phyloP scores from a whole-genome alignment of 2,797 vertebrate genomes.

The Sparidentex hasta region DNA sequence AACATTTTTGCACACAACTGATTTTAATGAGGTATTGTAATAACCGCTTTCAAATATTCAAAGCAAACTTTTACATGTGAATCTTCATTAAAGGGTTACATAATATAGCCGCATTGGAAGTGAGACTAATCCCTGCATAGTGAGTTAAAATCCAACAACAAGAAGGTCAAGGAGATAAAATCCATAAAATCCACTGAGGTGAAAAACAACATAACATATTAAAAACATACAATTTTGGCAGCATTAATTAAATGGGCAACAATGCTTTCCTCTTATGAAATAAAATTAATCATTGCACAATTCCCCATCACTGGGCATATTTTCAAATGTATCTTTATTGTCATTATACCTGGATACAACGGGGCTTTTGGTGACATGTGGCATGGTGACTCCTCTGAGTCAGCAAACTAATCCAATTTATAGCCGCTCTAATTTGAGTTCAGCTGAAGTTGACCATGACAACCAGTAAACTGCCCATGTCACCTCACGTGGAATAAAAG shows the following conservation, averaged over 20 bases:
- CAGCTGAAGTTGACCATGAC: constrained; percentile 50
- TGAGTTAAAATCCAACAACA: constrained; percentile 1
- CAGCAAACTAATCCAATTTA: constrained; percentile 74
- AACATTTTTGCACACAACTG: not conserved
- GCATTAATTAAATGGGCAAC: not conserved
- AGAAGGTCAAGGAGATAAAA: not conserved
- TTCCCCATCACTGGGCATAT: not conserved
- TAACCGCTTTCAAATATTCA: constrained; percentile 10
- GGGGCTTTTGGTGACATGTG: constrained; percentile 49
- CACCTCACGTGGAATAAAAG: constrained; percentile 23
- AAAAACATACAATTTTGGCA: not conserved
- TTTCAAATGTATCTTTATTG: not conserved
- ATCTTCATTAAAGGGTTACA: constrained; percentile 11
- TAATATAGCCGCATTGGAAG: not conserved
- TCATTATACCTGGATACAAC: not conserved
- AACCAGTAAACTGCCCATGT: constrained; percentile 24
- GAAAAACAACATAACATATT: not conserved
- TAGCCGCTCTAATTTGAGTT: constrained; percentile 68
- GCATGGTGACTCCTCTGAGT: constrained; percentile 61
- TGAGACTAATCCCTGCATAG: constrained; percentile 6
- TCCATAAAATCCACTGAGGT: not conserved
- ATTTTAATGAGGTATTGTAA: constrained; percentile 9
- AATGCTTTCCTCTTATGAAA: not conserved
- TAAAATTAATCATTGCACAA: not conserved
- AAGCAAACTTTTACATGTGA: constrained; percentile 4